Evolutionary conservation across 2,113 vertebrate genomes (phyloP), one percentile per base, ranked within the genome.

Genomic region (Macquaria australasica): DNA sequence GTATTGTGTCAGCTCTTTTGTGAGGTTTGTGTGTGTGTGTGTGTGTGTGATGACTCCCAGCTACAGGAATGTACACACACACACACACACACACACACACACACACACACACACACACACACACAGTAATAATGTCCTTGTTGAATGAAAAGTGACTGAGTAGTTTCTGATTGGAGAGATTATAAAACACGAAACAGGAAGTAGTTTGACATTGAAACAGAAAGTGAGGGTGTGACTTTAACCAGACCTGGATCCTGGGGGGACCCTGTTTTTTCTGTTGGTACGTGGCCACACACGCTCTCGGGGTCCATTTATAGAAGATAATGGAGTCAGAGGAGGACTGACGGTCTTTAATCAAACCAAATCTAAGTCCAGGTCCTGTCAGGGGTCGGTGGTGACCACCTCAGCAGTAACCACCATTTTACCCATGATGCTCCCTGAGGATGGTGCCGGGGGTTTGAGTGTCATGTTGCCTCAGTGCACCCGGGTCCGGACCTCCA

Each of bases 1-100:
- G 25, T 80, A 55, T 55, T 48, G 31, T 74, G 76, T 74, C 75
- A 73, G 68, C 31, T 67, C 70, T 69, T 77, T 79, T 80, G 71
- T 70, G 45, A 70, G 10, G 48, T 79, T 56, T 55, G 73, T 71
- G 37, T 73, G 74, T 58, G 62, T 58, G 56, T 25, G n/a, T 58
- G 23, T 55, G 53, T 10, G 21, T 45, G 48, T 50, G 39, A 66
- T 73, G 63, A 59, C 39, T 77, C 8, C 23, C 34, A 48, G 25
- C 21, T 4, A n/a, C 28, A 55, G 67, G 45, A 76, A 82, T 71
- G 59, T 6, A 51, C 16, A 60, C 37, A 12, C 71, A 56, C 70
- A 56, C 70, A 55, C 43, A 64, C 20, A 39, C 18, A 23, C 34
- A 41, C 62, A 12, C 62, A 50, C 73, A 73, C 37, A 74, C 72